phyloP scores from a whole-genome alignment of 1,140 invertebrate species.

The Pachyrhynchus sulphureomaculatus region DNA sequence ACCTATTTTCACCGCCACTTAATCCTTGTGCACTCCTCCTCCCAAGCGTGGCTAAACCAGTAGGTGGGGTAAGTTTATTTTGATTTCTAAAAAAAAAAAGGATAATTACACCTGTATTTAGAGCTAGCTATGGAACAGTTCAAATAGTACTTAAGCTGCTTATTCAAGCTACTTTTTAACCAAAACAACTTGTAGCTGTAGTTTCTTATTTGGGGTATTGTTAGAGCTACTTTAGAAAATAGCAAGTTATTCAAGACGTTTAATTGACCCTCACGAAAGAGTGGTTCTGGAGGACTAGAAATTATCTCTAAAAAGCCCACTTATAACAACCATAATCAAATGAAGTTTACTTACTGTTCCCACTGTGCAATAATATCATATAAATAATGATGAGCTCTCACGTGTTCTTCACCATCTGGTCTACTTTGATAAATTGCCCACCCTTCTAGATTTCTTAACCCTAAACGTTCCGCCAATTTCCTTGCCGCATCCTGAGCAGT shows the following conservation, averaged over 20 bases:
- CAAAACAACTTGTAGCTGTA: too few species aligned
- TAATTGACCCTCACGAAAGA: too few species aligned
- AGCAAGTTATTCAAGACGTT: too few species aligned
- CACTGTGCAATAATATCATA: slow-evolving; percentile 93
- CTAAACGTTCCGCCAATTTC: slow-evolving; percentile 87
- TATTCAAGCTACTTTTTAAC: too few species aligned
- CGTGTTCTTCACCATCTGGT: slow-evolving; percentile 85
- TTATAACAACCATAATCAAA: too few species aligned
- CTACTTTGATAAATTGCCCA: slow-evolving; percentile 92
- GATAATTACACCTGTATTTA: not conserved
- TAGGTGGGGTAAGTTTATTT: slow-evolving; percentile 60
- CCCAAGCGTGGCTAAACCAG: slow-evolving; percentile 59
- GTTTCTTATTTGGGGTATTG: too few species aligned
- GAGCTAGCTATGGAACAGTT: not conserved
- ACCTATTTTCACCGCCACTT: slow-evolving; percentile 85
- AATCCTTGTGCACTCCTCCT: slow-evolving; percentile 59
- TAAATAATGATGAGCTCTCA: slow-evolving; percentile 89
- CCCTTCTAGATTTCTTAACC: slow-evolving; percentile 79
- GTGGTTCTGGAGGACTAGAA: too few species aligned
- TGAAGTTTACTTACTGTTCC: slow-evolving; percentile 79
- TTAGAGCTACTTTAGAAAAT: too few species aligned
- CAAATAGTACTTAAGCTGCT: too few species aligned
- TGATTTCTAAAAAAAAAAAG: slow-evolving; percentile 56
- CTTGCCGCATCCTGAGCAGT: slow-evolving; percentile 87
- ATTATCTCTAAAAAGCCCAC: too few species aligned